Conservation (phyloP, 2,113 vertebrate species). For the Pygoscelis adeliae region DNA sequence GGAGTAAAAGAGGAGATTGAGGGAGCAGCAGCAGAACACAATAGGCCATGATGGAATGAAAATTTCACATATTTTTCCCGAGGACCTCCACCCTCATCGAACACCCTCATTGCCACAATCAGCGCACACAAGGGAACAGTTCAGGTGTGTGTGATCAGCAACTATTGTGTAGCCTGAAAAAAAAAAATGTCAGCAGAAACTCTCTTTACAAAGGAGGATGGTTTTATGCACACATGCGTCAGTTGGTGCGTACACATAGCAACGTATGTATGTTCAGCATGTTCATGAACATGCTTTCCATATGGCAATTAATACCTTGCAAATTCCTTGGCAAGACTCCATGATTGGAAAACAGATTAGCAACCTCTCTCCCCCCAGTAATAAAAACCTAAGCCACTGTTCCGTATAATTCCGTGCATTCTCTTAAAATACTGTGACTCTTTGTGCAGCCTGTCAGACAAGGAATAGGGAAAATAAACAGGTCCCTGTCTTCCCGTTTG, state of each 20-base stretch:
- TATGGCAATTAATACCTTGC: not conserved
- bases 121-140: not conserved
- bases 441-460: not conserved
- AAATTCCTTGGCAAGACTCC: not conserved
- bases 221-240: accelerated
- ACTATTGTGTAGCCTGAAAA: not conserved
- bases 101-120: not conserved
- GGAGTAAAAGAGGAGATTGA: not conserved
- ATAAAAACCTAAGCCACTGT: not conserved
- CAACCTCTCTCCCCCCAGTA: not conserved
- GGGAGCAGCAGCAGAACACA: not conserved
- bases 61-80: not conserved
- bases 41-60: not conserved
- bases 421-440: not conserved
- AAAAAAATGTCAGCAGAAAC: not conserved
- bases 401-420: accelerated
- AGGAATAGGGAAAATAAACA: not conserved
- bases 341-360: not conserved
- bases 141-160: not conserved
- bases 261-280: accelerated
- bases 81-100: not conserved
- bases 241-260: not conserved
- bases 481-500: not conserved
- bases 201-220: not conserved
- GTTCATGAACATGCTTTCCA: not conserved